Conservation (phyloP, 2,113 vertebrate genomes). For the Odocoileus virginianus region DNA sequence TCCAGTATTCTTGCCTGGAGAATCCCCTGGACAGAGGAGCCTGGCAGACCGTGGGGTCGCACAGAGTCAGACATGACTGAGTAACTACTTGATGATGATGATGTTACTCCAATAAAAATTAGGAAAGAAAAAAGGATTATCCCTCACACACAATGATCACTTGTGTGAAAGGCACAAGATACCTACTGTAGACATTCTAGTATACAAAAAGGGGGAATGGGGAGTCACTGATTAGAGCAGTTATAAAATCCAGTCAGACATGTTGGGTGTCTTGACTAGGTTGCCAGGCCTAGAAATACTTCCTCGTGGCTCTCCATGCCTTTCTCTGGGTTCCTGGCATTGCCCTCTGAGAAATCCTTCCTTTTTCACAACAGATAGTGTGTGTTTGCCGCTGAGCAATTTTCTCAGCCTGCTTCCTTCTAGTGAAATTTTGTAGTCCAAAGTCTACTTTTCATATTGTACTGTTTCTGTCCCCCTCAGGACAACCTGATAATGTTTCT, state of each 20-base stretch:
- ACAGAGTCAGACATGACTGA: not conserved
- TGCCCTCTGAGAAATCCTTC: not conserved
- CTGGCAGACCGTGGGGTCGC: not conserved
- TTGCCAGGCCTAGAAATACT: not conserved
- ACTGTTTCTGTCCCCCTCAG: not conserved
- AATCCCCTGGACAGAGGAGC: not conserved
- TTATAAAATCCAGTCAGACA: not conserved
- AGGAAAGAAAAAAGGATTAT: not conserved
- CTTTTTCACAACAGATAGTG: not conserved
- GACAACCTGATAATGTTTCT: not conserved
- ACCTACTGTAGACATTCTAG: not conserved
- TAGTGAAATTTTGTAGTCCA: not conserved
- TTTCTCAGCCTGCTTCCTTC: not conserved
- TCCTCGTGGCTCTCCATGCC: not conserved
- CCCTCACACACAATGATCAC: not conserved
- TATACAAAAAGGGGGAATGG: not conserved
- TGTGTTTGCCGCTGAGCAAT: not conserved
- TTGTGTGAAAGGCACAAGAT: not conserved
- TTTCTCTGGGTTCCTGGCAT: not conserved
- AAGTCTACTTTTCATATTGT: not conserved
- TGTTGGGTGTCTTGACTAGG: not conserved
- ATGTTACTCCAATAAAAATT: not conserved
- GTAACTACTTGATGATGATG: not conserved
- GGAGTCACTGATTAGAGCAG: not conserved
- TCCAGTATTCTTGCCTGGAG: not conserved